A percentile compares a stretch with the other conserved stretches of the same genome.
Evolutionary conservation across 2,888 invertebrate genomes (phyloP).

Genomic region (Mantis religiosa): DNA sequence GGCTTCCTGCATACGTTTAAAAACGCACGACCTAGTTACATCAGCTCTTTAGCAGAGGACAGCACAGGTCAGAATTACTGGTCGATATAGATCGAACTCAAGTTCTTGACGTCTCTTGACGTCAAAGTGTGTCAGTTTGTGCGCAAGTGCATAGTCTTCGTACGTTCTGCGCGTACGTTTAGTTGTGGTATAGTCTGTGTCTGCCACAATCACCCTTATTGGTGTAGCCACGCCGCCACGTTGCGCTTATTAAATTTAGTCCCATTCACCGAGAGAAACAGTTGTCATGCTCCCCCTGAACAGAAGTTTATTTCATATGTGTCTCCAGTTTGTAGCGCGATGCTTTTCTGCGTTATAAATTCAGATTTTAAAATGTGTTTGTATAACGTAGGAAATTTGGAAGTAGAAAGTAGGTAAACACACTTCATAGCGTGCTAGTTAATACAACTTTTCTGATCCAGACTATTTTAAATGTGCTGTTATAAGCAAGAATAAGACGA

Average conservation of each 20-base stretch:
- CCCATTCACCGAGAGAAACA: background rate
- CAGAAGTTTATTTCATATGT: background rate
- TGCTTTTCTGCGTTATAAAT: too few relatives aligned
- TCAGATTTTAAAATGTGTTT: too few relatives aligned
- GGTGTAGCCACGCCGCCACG: background rate
- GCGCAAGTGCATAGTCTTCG: background rate
- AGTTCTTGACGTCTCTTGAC: background rate
- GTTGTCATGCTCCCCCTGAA: background rate
- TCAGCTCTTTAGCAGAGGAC: background rate
- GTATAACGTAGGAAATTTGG: too few relatives aligned
- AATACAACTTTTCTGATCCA: too few relatives aligned
- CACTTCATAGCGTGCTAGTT: too few relatives aligned
- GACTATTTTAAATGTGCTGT: too few relatives aligned
- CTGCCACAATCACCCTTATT: background rate
- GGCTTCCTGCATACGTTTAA: background rate
- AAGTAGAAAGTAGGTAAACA: too few relatives aligned
- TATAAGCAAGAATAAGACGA: too few relatives aligned
- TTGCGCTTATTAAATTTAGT: background rate
- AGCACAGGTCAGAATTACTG: background rate
- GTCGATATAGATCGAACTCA: constrained; percentile 7
- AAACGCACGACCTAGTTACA: background rate
- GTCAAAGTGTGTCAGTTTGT: background rate
- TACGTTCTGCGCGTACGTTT: constrained; percentile 3
- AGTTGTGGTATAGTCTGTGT: background rate
- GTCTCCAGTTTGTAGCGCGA: too few relatives aligned